Base-by-base conservation (phyloP, 2,888 invertebrate species). In the Beris morrisii region DNA sequence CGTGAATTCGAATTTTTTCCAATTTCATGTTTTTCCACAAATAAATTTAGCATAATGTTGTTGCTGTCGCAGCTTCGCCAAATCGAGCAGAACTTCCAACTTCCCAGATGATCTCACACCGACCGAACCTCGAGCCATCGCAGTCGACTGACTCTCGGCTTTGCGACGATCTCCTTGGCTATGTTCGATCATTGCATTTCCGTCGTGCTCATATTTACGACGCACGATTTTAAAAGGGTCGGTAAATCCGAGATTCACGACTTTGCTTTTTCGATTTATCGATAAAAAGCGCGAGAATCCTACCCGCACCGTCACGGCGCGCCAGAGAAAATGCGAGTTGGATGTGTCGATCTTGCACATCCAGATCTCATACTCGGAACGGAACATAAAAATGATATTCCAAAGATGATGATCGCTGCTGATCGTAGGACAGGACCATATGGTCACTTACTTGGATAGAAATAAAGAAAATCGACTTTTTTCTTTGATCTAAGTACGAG, bases 161-260 rank as follows among this genome's bases (percentile, higher is more conserved):
- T 38, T 38, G 38, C 38, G 38, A 32, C 32, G 32, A 38, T 38
- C 38, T 38, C 9, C 38, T 7, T 9, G 38, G 38, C 9, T 38
- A 38, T 38, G 38, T 38, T 61, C 52, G 38, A 61, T 38, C 52
- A 50, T 46, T 61, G 61, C 61, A 61, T 61, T 61, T 61, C 61
- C 61, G 61, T 61, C 61, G 61, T 61, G 50, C 38, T 61, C 61
- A 61, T 61, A 61, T 61, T 61, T 61, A 61, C 61, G 61, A 61
- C 61, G 61, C 61, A 61, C 61, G 61, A 61, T 52, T 61, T 43
- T 32, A 32, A 50, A 50, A 13, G 52, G 52, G 32, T 61, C 50
- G 61, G 52, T 61, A 61, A 61, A 61, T 61, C 61, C 50, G 38
- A 50, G 38, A 52, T 61, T 61, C 61, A 61, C 61, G 61, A 61